Base-by-base conservation (phyloP, 2,113 vertebrate species). In the Caranx ignobilis region DNA sequence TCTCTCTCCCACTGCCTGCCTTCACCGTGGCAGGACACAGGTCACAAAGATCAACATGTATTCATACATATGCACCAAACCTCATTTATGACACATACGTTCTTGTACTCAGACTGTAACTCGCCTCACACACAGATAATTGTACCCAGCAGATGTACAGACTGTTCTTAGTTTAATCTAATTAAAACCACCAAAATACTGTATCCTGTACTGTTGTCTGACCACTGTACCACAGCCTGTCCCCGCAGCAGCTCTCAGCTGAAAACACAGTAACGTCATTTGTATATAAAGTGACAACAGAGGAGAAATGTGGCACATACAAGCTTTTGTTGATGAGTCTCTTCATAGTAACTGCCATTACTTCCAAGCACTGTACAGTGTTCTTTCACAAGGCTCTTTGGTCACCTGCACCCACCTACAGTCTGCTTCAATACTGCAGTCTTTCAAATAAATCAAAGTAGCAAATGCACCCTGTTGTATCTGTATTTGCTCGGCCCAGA, bases 401-500 rank as follows among this genome's bases (percentile, higher is more conserved):
- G 56, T 73, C 85, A 82, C 74, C 67, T 77, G 71, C 62, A 71
- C 19, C 55, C 34, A 11, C 69, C 71, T 76, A 70, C 60, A 81
- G 57, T 70, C 74, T 54, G 74, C 74, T 88, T 81, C 67, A 79
- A 15, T 55, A 56, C 45, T 75, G 59, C 79, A 81, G 67, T 75
- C 73, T 67, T 78, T 85, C 65, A 66, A 83, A 79, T 84, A 76
- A 87, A 87, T 71, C 78, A 77, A 78, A 16, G 64, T 68, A 81
- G 73, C 70, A 79, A 77, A 85, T 55, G 47, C 54, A 52, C 2
- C 18, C 11, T n/a, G 11, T 11, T 62, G 4, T 60, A 31, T 79
- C 4, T 70, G 37, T 59, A 41, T 41, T 41, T 45, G 26, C 10
- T 39, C 21, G 32, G 9, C 48, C 19, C 60, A 62, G 60, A 26